These are phyloP conservation scores for Himalopsyche anomala DNA, from an alignment of 2,888 invertebrate species.

Conservation along the genomic window DNA sequence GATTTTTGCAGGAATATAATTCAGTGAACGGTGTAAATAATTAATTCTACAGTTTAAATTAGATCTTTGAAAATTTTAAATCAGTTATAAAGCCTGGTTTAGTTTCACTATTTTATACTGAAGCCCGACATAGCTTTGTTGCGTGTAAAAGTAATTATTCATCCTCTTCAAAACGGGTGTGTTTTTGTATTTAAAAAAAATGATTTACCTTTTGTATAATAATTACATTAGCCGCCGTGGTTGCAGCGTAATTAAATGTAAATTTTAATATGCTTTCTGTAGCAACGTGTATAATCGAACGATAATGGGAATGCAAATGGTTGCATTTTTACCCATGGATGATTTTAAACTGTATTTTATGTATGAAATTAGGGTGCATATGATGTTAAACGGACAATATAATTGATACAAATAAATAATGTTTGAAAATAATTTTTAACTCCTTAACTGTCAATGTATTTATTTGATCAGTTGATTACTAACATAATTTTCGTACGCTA, in stretches of 20 bases:
- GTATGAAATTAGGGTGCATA: too few species aligned
- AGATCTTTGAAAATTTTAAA: too few species aligned
- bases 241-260: neutral
- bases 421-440: too few species aligned
- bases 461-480: too few species aligned
- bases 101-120: neutral
- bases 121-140: neutral
- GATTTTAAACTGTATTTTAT: too few species aligned
- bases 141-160: neutral
- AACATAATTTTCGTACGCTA: too few species aligned
- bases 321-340: neutral
- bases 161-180: neutral
- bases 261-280: neutral
- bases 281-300: neutral
- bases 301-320: constrained; percentile 24
- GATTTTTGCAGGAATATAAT: too few species aligned
- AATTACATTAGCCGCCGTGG: constrained; percentile 7
- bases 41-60: too few species aligned
- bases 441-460: too few species aligned
- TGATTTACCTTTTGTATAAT: constrained; percentile 20
- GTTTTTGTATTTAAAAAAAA: neutral
- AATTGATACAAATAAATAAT: too few species aligned
- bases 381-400: too few species aligned
- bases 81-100: neutral
- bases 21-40: too few species aligned